Base-by-base conservation (phyloP, 35 echinoderm and acorn worm genomes). In the Ptychodera flava region DNA sequence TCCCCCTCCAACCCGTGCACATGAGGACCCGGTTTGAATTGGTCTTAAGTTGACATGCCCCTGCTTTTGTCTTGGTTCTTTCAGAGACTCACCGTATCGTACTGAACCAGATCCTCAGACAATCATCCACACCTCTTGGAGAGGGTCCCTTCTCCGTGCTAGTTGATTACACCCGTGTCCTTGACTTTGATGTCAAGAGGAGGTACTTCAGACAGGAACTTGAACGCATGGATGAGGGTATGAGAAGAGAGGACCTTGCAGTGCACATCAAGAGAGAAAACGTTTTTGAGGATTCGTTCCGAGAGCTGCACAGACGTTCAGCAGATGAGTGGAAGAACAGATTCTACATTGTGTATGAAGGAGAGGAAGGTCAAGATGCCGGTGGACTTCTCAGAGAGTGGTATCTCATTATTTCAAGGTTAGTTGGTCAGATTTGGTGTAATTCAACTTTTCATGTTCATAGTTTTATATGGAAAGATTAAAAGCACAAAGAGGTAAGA, bases 321-420 rank as follows among this genome's bases (percentile, higher is more conserved):
- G 86, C 95, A 28, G 95, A 98, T 33, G 89, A 98, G 33, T 98
- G 95, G 95, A 98, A 98, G 88, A 93, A 98, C 52, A 85, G 92
- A 16, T 98, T 98, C 88, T 98, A 98, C 80, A 92, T 98, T 79
- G 92, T 98, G 79, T 98, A 94, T 92, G 95, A 98, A 88, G 95
- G 95, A 76, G 95, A 98, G 38, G 95, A 98, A 34, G 95, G 95
- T 1, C 95, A 98, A 82, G 95, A 98, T 90, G 95, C 95, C 76
- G 95, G 95, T 31, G 95, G 95, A 0, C 85, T 97, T 2, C 87
- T 98, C 15, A 94, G 95, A 79, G 95, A 98, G 78, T 98, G 95
- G 95, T 94, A 94, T 81, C 92, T 94, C 53, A 94, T 98, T 81
- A 98, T 97, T 36, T 98, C 95, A 85, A 97, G 93, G 95, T 98